These are phyloP conservation scores for Lates calcarifer DNA, from an alignment of 2,113 vertebrate genomes.

Conservation along the genomic window DNA sequence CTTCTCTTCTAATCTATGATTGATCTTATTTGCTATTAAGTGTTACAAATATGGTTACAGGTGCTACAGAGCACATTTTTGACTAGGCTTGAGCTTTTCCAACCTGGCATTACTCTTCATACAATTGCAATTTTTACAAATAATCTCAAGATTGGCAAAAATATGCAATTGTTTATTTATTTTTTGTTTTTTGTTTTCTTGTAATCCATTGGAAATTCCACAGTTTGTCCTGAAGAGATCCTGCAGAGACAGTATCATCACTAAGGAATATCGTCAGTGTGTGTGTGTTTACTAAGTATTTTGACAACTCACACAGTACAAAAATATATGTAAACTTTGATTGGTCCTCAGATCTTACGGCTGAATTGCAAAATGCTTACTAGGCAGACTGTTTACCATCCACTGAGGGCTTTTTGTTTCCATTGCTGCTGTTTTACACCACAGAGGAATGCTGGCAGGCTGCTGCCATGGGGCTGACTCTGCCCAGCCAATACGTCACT, in stretches of 20 bases:
- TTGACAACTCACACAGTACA: not conserved
- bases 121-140: no score
- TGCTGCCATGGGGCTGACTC: slow-evolving; percentile 30
- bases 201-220: not conserved
- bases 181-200: not conserved
- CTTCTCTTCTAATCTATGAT: no score
- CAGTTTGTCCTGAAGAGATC: not conserved
- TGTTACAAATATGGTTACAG: no score
- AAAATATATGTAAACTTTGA: not conserved
- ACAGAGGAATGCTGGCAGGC: slow-evolving; percentile 19
- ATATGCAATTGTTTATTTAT: no score
- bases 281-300: not conserved
- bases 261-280: not conserved
- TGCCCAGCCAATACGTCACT: slow-evolving; percentile 31
- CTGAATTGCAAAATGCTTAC: not conserved
- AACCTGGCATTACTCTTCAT: no score
- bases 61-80: no score
- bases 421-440: slow-evolving; percentile 27
- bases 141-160: no score
- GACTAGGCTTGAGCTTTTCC: no score
- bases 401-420: slow-evolving; percentile 31
- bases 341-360: not conserved
- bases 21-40: no score
- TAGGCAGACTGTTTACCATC: slow-evolving; percentile 31
- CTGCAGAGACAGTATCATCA: not conserved